Evolutionary conservation across 2,888 invertebrate genomes (phyloP).

Genomic region (Diadromus collaris): DNA sequence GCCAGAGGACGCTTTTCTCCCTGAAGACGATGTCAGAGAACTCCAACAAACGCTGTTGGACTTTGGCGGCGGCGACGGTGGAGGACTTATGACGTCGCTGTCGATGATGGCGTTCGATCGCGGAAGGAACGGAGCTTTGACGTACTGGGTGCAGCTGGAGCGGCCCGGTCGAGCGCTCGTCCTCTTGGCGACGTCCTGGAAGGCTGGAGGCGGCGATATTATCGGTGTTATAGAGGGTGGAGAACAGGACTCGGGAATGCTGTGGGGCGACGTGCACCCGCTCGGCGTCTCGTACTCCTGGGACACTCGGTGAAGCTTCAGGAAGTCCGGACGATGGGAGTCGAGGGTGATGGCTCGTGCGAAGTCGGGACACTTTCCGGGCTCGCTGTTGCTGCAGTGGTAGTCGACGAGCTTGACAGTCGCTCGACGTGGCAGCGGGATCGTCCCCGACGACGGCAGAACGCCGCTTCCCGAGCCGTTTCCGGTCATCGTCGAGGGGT

Average conservation of each 20-base stretch:
- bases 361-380: slow-evolving; percentile 74
- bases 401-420: slow-evolving; percentile 82
- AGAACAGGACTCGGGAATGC: slow-evolving; percentile 80
- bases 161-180: slow-evolving; percentile 62
- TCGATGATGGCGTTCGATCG: slow-evolving; percentile 82
- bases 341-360: slow-evolving; percentile 67
- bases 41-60: slow-evolving; percentile 78
- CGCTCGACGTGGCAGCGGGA: slow-evolving; percentile 79
- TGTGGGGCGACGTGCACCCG: slow-evolving; percentile 78
- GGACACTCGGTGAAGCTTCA: slow-evolving; percentile 75
- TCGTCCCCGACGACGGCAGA: slow-evolving; percentile 73
- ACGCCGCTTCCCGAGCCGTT: slow-evolving; percentile 64
- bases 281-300: slow-evolving; percentile 76
- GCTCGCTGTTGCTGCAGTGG: slow-evolving; percentile 80
- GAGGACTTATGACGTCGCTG: slow-evolving; percentile 82
- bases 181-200: slow-evolving; percentile 82
- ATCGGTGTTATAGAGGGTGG: slow-evolving; percentile 87
- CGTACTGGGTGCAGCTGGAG: slow-evolving; percentile 75
- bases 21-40: slow-evolving; percentile 70
- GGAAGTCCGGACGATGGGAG: slow-evolving; percentile 75
- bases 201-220: slow-evolving; percentile 86
- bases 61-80: slow-evolving; percentile 79
- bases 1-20: slow-evolving; percentile 66
- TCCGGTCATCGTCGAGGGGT: slow-evolving; percentile 41
- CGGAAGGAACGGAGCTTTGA: slow-evolving; percentile 81